Base-by-base conservation (phyloP, 1,140 invertebrate genomes). In the Gonioctena quinquepunctata region DNA sequence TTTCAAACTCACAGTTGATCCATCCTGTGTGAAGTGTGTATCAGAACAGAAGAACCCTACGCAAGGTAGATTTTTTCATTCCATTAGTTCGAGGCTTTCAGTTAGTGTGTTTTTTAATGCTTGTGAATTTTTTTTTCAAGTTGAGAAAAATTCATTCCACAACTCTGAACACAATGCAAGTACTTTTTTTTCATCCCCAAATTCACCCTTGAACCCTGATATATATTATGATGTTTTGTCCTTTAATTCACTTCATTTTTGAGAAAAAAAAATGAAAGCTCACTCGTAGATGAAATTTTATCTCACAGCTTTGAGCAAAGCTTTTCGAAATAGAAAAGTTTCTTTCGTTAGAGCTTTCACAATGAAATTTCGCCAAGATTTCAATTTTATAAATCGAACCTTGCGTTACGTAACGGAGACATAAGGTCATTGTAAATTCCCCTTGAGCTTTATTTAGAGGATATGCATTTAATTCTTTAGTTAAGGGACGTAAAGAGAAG, bases 1-100 rank as follows among this genome's bases (percentile, higher is more conserved):
- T 70, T 52, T 70, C 69, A 69, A 73, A 71, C 68, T 73, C 74
- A 76, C 62, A 79, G 72, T 78, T 62, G 68, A 70, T 79, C 73
- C 70, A 72, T 62, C 68, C 68, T 70, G 68, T 54, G 73, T 73
- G 64, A 70, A 71, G 21, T 57, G 54, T 57, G 54, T 19, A 25
- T 21, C 54, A 25, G 54, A 42, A 13, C 33, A 42, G 33, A 42
- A n/a, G 54, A 57, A 16, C 4, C 23, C 16, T 21, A 5, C 54
- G 21, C 19, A 57, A 57, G 54, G 54, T 57, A 57, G 7, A 57
- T 23, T 22, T 57, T 54, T 57, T 21, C 21, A 19, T 25, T 23
- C 13, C 22, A 25, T 13, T 13, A 57, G 21, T 22, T 21, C 21
- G 8, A 57, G 22, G 54, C 54, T 57, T 57, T 57, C 54, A 57